Conservation (phyloP, 1,140 invertebrate species). For the Cataglyphis hispanica region DNA sequence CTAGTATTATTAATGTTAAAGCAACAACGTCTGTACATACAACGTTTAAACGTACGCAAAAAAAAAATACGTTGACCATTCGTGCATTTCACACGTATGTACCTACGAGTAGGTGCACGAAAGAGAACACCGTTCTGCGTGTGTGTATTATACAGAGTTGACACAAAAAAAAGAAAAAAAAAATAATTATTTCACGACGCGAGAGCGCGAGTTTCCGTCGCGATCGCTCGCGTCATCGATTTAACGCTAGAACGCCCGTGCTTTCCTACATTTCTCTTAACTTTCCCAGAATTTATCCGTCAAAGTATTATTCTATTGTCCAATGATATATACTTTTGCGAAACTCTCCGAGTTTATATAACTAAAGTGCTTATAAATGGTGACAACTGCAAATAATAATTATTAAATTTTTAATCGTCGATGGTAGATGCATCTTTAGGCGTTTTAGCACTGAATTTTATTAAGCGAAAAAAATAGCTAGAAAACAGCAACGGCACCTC, state of each 20-base stretch:
- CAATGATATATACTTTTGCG: background rate
- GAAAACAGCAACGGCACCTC: background rate
- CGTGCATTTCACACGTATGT: slow-evolving; percentile 38
- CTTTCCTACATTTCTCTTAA: background rate
- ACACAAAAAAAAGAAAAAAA: slow-evolving; percentile 70
- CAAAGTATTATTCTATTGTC: background rate
- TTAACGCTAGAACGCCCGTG: slow-evolving; percentile 15
- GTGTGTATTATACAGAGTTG: slow-evolving; percentile 71
- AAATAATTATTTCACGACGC: background rate
- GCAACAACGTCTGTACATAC: slow-evolving; percentile 66
- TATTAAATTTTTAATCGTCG: no score
- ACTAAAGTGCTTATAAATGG: no score
- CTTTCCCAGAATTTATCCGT: background rate
- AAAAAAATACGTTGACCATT: slow-evolving; percentile 32
- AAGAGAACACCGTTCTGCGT: slow-evolving; percentile 37
- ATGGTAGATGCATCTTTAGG: background rate
- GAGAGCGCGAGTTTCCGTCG: background rate
- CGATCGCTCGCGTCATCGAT: background rate
- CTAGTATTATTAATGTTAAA: slow-evolving; percentile 59
- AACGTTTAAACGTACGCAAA: slow-evolving; percentile 48
- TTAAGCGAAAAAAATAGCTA: background rate
- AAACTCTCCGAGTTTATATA: background rate
- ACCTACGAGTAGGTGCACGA: slow-evolving; percentile 16
- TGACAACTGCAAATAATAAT: no score
- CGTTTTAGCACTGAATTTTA: background rate